These are phyloP conservation scores for Mimachlamys varia DNA, from an alignment of 2,888 invertebrate species.

Conservation along the genomic window DNA sequence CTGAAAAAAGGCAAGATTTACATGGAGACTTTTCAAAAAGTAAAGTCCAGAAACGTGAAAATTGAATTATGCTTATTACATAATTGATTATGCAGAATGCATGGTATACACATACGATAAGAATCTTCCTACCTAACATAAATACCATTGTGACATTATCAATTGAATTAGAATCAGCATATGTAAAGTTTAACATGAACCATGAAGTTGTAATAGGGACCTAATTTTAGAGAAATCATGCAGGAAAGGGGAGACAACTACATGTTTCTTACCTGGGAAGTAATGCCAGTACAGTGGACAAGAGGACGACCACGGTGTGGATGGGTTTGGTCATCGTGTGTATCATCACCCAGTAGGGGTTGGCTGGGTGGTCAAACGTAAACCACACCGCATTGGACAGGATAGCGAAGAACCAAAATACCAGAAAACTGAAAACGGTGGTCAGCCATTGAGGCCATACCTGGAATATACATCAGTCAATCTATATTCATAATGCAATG, in stretches of 20 bases:
- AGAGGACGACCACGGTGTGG: constrained; percentile 91
- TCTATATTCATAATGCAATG: background rate
- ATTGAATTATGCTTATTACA: too few species aligned
- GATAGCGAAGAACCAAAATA: constrained; percentile 92
- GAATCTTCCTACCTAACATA: too few species aligned
- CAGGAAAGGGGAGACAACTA: background rate
- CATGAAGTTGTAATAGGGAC: too few species aligned
- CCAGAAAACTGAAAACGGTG: constrained; percentile 86
- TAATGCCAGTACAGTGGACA: constrained; percentile 89
- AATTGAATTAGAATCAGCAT: too few species aligned
- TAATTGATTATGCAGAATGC: too few species aligned
- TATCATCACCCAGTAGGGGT: constrained; percentile 94
- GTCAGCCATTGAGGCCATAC: constrained; percentile 76
- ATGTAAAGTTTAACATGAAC: too few species aligned
- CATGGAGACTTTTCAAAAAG: too few species aligned
- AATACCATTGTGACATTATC: too few species aligned
- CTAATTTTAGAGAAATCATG: background rate
- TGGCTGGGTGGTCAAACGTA: constrained; percentile 91
- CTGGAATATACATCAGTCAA: constrained; percentile 58
- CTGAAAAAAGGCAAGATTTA: too few species aligned
- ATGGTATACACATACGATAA: too few species aligned
- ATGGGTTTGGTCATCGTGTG: constrained; percentile 88
- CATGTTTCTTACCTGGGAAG: constrained; percentile 70
- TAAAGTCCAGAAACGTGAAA: too few species aligned
- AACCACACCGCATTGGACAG: constrained; percentile 92